Conservation (phyloP, 2,888 invertebrate genomes). For the Dryobotodes eremita region DNA sequence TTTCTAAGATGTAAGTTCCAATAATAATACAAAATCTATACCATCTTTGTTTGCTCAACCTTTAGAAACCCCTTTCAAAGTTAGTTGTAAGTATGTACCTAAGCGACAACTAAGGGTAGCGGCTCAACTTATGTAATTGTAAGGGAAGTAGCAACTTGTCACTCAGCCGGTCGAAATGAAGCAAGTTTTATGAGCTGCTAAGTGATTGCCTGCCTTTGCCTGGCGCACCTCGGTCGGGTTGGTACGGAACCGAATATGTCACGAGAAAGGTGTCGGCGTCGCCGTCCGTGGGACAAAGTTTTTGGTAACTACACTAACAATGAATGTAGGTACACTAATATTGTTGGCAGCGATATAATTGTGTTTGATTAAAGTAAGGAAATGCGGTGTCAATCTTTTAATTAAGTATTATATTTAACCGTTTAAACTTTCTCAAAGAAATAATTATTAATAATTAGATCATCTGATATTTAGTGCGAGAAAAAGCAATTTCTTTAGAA, state of each 20-base stretch:
- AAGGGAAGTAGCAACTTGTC: slow-evolving; percentile 55
- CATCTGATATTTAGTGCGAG: background rate
- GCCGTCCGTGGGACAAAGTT: background rate
- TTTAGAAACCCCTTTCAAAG: slow-evolving; percentile 30
- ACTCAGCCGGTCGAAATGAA: slow-evolving; percentile 47
- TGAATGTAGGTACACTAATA: background rate
- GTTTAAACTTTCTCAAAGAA: background rate
- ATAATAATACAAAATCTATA: slow-evolving; percentile 8
- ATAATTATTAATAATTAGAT: background rate
- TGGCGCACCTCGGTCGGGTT: slow-evolving; percentile 13
- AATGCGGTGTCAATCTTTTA: background rate
- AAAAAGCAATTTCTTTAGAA: background rate
- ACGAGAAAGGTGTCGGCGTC: background rate
- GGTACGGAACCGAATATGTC: background rate
- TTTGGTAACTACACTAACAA: background rate
- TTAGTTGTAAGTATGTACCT: slow-evolving; percentile 18
- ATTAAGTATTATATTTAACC: background rate
- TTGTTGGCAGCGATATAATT: background rate
- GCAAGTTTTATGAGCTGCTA: slow-evolving; percentile 56
- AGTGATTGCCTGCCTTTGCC: slow-evolving; percentile 54
- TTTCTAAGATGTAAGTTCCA: background rate
- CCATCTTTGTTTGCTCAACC: slow-evolving; percentile 12
- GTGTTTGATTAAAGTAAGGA: background rate
- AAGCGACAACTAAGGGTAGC: slow-evolving; percentile 17
- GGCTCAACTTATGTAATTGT: slow-evolving; percentile 55